Percentiles rank a stretch among this genome's conserved stretches.
Evolutionary conservation across 2,113 vertebrate genomes (phyloP).

Genomic region (Mugil cephalus): DNA sequence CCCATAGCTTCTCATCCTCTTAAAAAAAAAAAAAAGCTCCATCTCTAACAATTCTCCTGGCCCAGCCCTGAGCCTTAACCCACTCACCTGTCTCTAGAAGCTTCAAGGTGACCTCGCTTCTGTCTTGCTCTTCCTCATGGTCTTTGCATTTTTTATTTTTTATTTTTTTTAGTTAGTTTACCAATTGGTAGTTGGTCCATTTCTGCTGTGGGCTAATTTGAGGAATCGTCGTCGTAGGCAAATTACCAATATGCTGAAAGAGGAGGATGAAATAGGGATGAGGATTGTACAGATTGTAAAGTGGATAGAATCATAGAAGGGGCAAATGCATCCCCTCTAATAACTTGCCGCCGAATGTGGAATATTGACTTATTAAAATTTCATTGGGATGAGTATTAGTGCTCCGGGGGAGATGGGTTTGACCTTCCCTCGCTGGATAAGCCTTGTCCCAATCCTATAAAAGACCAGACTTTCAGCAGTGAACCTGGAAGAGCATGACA

Average conservation of each 20-base stretch:
- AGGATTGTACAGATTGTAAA: slow-evolving; percentile 3
- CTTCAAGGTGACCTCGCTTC: slow-evolving; percentile 34
- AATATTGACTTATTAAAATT: slow-evolving; percentile 44
- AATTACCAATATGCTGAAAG: slow-evolving; percentile 10
- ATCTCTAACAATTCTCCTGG: slow-evolving; percentile 53
- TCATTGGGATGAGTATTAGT: slow-evolving; percentile 14
- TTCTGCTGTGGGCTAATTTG: not conserved
- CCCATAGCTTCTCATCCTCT: slow-evolving; percentile 21
- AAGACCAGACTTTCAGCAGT: slow-evolving; percentile 9
- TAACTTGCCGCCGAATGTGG: slow-evolving; percentile 24
- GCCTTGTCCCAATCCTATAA: slow-evolving; percentile 29
- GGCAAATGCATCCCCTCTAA: slow-evolving; percentile 4
- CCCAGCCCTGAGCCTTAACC: slow-evolving; percentile 26
- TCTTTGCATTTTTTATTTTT: not conserved
- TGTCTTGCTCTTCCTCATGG: slow-evolving; percentile 38
- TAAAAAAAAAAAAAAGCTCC: slow-evolving; percentile 62
- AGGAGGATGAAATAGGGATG: not conserved
- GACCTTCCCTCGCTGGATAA: slow-evolving; percentile 33
- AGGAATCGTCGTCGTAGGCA: slow-evolving; percentile 1
- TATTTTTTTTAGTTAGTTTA: not conserved
- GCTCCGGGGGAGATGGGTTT: slow-evolving; percentile 16
- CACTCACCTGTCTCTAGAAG: slow-evolving; percentile 46
- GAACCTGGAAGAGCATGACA: slow-evolving; percentile 48
- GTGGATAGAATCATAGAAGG: slow-evolving; percentile 22
- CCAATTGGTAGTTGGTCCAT: slow-evolving; percentile 1